Conservation (phyloP, 2,888 invertebrate genomes). For the Sturmia bella region DNA sequence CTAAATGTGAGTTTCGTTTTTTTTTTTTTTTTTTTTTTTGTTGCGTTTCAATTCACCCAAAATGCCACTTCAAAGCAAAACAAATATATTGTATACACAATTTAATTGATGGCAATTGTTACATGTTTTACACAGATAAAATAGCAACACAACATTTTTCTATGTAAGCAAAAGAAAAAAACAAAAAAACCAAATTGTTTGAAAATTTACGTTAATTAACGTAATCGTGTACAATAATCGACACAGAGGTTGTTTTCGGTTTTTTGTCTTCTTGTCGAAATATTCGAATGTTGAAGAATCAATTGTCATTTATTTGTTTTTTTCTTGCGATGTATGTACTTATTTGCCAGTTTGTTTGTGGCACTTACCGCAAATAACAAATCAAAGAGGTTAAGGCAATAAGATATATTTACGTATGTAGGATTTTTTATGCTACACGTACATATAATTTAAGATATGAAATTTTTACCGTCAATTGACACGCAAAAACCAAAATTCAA, state of each 20-base stretch:
- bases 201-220: slow-evolving; percentile 70
- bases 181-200: slow-evolving; percentile 53
- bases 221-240: slow-evolving; percentile 70
- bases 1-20: slow-evolving; percentile 37
- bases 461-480: slow-evolving; percentile 70
- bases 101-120: slow-evolving; percentile 70
- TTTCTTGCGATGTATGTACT: not conserved
- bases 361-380: slow-evolving; percentile 53
- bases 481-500: slow-evolving; percentile 64
- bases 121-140: slow-evolving; percentile 62
- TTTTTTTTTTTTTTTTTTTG: slow-evolving; percentile 22
- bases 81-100: slow-evolving; percentile 30
- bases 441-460: slow-evolving; percentile 67
- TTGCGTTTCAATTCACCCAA: slow-evolving; percentile 37
- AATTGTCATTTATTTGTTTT: slow-evolving; percentile 64
- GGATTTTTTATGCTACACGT: slow-evolving; percentile 63
- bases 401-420: slow-evolving; percentile 50
- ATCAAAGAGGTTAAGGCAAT: slow-evolving; percentile 69
- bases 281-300: slow-evolving; percentile 65
- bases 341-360: slow-evolving; percentile 7
- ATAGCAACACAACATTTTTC: slow-evolving; percentile 27
- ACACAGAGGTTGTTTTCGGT: slow-evolving; percentile 43
- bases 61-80: slow-evolving; percentile 50
- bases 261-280: slow-evolving; percentile 23
- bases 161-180: slow-evolving; percentile 23